Evolutionary conservation across 92 coral and sea anemone species (phyloP), one percentile per base, ranked within the genome.

Genomic region (Scolanthus callimorphus): DNA sequence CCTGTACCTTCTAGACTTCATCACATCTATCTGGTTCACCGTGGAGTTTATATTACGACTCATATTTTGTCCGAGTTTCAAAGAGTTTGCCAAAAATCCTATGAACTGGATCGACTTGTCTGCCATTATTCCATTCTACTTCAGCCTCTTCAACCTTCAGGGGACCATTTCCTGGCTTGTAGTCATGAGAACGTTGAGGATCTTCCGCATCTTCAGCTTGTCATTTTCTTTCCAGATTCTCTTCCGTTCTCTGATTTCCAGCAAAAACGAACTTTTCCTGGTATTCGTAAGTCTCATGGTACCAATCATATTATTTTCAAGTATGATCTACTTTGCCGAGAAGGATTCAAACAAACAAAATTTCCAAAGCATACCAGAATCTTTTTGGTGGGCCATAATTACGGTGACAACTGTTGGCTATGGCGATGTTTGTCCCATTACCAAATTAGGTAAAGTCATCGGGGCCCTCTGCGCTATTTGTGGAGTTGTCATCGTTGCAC

Each of bases 351-450:
- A 92, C 67, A 27, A 53, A 21, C 87, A 80, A 65, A 82, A 84
- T 83, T 92, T 92, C 25, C 86, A 85, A 29, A 92, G 88, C 49
- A 86, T 89, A 65, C 96, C 94, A 62, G 96, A 92, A 54, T 88
- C 98, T 56, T 84, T 92, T 39, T 92, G 98, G 98, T 92, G 98
- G 98, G 94, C 98, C 17, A 76, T 92, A 26, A 96, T 92, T 15
- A 92, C 98, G 2, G 88, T 92, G 60, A 92, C 98, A 1, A 92
- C 98, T 3, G 84, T 92, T 20, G 98, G 98, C 4, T 92, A 92
- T 62, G 98, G 98, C 31, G 98, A 92, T 55, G 96, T 84, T 30
- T 85, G 80, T 41, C 98, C 98, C 28, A 67, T 80, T 26, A 92
- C 98, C 74, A 83, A 72, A 54, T 39, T 89, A 49, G 98, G 98